Evolutionary conservation across 2,888 invertebrate genomes (phyloP), one percentile per base, ranked within the genome.

Genomic region (Phaedon cochleariae): DNA sequence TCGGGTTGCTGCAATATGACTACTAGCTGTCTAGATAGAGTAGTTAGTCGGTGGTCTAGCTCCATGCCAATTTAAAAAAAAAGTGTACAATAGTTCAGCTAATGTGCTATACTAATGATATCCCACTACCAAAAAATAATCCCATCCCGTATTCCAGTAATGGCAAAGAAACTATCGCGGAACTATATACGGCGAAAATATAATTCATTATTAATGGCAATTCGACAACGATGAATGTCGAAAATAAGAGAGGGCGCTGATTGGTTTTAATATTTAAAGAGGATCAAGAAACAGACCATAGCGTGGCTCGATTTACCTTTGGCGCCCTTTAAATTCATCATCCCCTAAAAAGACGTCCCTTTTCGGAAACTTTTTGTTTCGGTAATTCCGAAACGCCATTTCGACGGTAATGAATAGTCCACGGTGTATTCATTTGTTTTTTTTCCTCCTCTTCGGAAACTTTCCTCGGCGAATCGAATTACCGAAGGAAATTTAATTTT

Each of bases 191-290:
- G 6, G 41, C 10, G 15, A 55, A 41, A 41, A 21, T 31, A 17
- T 54, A 20, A 21, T 55, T 22, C 21, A 55, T 55, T 41, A 41
- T 21, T 55, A 10, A 55, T 55, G 15, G 20, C 18, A 9, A 6
- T 41, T 55, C 37, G 55, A 55, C 22, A 55, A n/a, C 20, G 55
- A 55, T 41, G 41, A 41, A 22, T 15, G 37, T 21, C 37, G 37
- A 10, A 34, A 34, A 34, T 41, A 55, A 21, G 37, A 41, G 41
- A 55, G 22, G 22, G 64, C 55, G 64, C 59, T 59, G 64, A 64
- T 64, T 64, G 59, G 64, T 31, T 64, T 64, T 59, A 64, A 64
- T 64, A 59, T 59, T 64, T 64, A 37, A 64, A 52, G 18, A 9
- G 9, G 41, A 12, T n/a, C 12, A 6, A 20, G 15, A 59, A 51